phyloP scores from a whole-genome alignment of 2,888 invertebrate genomes.

The Sturmia bella region DNA sequence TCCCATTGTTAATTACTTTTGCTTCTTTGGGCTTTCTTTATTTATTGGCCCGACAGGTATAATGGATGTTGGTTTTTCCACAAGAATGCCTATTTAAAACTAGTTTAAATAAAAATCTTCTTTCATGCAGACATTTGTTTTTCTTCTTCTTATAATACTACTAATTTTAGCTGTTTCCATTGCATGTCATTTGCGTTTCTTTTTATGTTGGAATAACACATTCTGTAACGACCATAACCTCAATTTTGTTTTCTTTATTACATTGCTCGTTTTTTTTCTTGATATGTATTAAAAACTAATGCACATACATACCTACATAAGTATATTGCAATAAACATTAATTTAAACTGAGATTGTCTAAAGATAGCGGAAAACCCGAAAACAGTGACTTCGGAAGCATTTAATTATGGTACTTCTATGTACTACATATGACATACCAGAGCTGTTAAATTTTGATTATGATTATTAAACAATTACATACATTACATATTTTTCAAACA shows the following conservation, averaged over 20 bases:
- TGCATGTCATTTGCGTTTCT: conserved; percentile 48
- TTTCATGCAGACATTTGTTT: conserved; percentile 9
- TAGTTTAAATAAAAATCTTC: conserved; percentile 36
- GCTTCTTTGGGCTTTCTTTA: conserved; percentile 21
- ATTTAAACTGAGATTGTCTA: not conserved
- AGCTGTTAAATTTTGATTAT: no score
- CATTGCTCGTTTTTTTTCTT: not conserved
- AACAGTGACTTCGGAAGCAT: no score
- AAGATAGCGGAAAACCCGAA: not conserved
- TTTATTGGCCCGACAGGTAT: conserved; percentile 4
- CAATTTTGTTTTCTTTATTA: conserved; percentile 39
- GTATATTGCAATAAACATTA: not conserved
- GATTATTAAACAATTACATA: no score
- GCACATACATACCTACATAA: not conserved
- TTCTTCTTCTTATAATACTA: conserved; percentile 33
- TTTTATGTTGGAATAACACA: conserved; percentile 6
- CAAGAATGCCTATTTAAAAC: conserved; percentile 40
- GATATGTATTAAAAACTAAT: not conserved
- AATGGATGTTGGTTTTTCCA: conserved; percentile 46
- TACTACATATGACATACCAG: no score
- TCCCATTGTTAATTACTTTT: conserved; percentile 58
- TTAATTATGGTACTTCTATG: no score
- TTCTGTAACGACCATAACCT: conserved; percentile 49
- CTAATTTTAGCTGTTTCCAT: conserved; percentile 35
- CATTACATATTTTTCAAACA: no score